Base-by-base conservation (phyloP, 2,797 vertebrate species). In the Micromesistius poutassou region DNA sequence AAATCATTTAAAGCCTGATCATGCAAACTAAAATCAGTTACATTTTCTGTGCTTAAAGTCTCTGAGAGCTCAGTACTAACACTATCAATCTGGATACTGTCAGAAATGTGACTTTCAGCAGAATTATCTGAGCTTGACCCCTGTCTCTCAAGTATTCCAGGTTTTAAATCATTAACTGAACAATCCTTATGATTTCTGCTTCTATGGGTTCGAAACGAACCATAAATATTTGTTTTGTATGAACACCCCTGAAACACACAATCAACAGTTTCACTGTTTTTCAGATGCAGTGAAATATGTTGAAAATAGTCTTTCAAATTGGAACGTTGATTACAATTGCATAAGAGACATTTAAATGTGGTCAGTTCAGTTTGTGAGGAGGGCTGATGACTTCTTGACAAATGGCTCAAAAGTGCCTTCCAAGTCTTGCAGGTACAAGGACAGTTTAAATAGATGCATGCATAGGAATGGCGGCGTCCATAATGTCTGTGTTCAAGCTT, bases 171-270 rank as follows among this genome's bases (percentile, higher is more conserved):
- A 10, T 36, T 10, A 36, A 79, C 30, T 73, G 72, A 35, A 8
- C 76, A 8, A 33, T 36, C 30, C 5, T 13, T 74, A 33, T 80
- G 79, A 55, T 77, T 74, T 81, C 62, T 73, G 40, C 71, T 77
- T 81, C 46, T 82, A 31, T 77, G 79, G 33, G 79, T 76, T 0
- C 19, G 30, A 42, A 80, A 82, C 30, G 42, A 25, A 1, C 73
- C 78, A 50, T 73, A 78, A 33, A 77, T 19, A 73, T 80, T 80
- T 35, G 81, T 82, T 76, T 72, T 55, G 35, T 72, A 79, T n/a
- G 78, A 76, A 25, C 78, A 72, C 40, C 10, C 77, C 46, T 12
- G 4, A 76, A 81, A 77, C 25, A 74, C 40, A 9, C 74, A 82
- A 74, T 0, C 28, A 31, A 82, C 71, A 36, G 42, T 30, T 50